Evolutionary conservation across 1,140 invertebrate species (phyloP), one percentile per base, ranked within the genome.

Genomic region (Meloidogyne exigua): DNA sequence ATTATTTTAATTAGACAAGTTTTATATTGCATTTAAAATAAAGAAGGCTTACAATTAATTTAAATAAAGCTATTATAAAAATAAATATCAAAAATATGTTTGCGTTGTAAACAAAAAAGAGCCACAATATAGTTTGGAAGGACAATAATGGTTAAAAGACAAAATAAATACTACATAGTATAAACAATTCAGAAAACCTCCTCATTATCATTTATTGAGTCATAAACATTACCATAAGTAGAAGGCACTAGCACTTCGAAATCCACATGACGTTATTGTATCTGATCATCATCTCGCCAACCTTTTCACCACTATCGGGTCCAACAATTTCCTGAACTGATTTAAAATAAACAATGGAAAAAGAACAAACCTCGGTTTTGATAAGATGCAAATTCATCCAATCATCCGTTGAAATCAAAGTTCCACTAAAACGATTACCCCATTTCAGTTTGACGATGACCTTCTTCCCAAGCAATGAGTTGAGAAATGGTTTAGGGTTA

Each of bases 311-410:
- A 7, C 21, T 18, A 57, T 57, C 49, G 9, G n/a, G 7, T n/a
- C 49, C 49, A 57, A 57, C 9, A 57, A 57, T 2, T 57, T 57
- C 49, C 49, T 57, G 7, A 57, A 57, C n/a, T 57, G n/a, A n/a
- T 57, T 57, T 57, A n/a, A 57, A 57, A n/a, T n/a, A n/a, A 7
- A 57, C 3, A 39, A 39, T 4, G 36, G 36, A 7, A 21, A 57
- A 7, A 57, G 7, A 57, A n/a, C 21, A 57, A 21, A 57, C 49
- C 13, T 57, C 49, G n/a, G 49, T 57, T 21, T 57, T 57, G 49
- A 57, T 57, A 57, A 57, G 49, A 57, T 57, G 49, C n/a, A 57
- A 57, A n/a, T 57, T 57, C 49, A 57, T 57, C 49, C 49, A 57
- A 1, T 57, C 49, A 57, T 57, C 49, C 0, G 49, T 57, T 7